phyloP scores from a whole-genome alignment of 2,797 vertebrate genomes.

The Kryptolebias ocellatus region DNA sequence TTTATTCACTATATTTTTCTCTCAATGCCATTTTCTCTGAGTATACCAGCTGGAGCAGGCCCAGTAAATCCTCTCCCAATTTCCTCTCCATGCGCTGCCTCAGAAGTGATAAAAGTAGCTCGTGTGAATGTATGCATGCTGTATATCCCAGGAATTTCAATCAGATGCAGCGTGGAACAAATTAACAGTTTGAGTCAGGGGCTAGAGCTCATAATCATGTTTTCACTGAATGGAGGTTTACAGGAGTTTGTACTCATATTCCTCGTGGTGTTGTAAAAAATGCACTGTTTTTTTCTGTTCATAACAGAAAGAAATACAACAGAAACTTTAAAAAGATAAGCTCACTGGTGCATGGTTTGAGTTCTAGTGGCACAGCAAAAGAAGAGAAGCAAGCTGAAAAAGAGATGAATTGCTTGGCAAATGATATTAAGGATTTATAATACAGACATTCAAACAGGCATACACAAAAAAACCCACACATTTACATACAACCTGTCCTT shows the following conservation, averaged over 20 bases:
- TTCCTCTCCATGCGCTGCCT: conserved; percentile 49
- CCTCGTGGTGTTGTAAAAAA: neutral
- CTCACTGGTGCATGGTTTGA: neutral
- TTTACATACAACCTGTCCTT: conserved; percentile 22
- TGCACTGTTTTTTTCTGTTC: neutral
- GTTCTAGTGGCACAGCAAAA: neutral
- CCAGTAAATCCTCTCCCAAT: conserved; percentile 46
- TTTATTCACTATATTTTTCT: conserved; percentile 26
- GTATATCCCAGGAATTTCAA: conserved; percentile 55
- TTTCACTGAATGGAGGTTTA: conserved; percentile 31
- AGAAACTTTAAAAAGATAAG: neutral
- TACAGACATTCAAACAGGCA: neutral
- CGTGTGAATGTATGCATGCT: conserved; percentile 64
- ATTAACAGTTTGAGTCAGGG: conserved; percentile 63
- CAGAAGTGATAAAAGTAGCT: conserved; percentile 64
- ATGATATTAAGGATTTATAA: conserved; percentile 16
- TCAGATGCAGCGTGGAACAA: conserved; percentile 67
- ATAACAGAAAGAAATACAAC: neutral
- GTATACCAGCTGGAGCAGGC: conserved; percentile 34
- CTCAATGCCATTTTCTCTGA: conserved; percentile 9
- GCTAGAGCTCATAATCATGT: conserved; percentile 23
- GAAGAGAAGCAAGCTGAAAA: neutral
- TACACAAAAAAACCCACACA: conserved; percentile 14
- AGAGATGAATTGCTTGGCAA: conserved; percentile 30
- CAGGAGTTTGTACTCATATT: neutral